Evolutionary conservation across 2,888 invertebrate genomes (phyloP), one percentile per base, ranked within the genome.

Genomic region (Balanococcus diminutus): DNA sequence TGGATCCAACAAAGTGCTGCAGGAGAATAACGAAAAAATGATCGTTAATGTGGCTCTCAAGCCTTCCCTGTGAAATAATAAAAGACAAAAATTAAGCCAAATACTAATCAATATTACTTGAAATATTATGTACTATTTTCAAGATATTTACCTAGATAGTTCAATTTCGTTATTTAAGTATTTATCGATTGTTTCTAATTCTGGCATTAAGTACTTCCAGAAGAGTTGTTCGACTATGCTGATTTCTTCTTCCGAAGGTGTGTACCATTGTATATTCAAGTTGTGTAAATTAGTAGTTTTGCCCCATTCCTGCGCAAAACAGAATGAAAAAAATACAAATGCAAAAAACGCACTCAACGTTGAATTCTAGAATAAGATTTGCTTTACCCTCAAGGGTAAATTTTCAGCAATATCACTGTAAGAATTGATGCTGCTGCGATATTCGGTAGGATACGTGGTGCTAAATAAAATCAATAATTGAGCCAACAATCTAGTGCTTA

Each of bases 281-380:
- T 93, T 92, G 86, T 93, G 91, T 25, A 95, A 90, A 88, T 94
- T 91, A 22, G 93, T 92, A 0, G 94, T 92, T 87, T 92, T 92
- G 0, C 96, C 97, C 98, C 98, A 98, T 88, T 96, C 94, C 93
- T 92, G 28, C 51, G n/a, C 22, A 1, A 22, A 81, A 46, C n/a
- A n/a, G n/a, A n/a, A n/a, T n/a, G n/a, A n/a, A n/a, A n/a, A n/a
- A n/a, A n/a, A n/a, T 36, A 32, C 2, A 79, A 19, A 19, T 8
- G 72, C 5, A 79, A 2, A 36, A 81, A n/a, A 36, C 8, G 19
- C 14, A 22, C 3, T 39, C 11, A 11, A 31, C 39, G 19, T 9
- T 81, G n/a, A n/a, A 79, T 31, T 31, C 6, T 32, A 9, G 32
- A 32, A 79, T 31, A n/a, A n/a, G n/a, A 32, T 32, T 81, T 16